A percentile compares a stretch with the other conserved stretches of the same genome.
phyloP scores from a whole-genome alignment of 2,888 invertebrate species.

The Agrochola circellaris region DNA sequence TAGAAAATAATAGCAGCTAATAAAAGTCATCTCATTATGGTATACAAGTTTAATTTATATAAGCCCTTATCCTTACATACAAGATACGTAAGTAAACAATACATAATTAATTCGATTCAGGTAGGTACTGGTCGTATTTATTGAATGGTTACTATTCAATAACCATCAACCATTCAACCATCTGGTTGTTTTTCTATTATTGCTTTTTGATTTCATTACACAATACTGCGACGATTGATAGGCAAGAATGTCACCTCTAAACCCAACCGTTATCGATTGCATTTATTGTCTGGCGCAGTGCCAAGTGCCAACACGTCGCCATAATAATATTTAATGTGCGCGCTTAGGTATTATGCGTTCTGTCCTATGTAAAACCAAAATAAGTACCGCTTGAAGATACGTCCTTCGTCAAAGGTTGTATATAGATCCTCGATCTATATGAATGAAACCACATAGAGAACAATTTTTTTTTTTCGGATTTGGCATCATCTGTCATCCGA shows the following conservation, averaged over 20 bases:
- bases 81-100: not conserved
- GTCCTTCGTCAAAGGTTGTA: slow-evolving; percentile 22
- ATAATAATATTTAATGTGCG: not conserved
- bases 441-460: slow-evolving; percentile 22
- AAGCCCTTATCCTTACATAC: no score
- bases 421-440: not conserved
- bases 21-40: slow-evolving; percentile 52
- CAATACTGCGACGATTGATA: not conserved
- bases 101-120: not conserved
- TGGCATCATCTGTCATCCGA: not conserved
- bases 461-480: slow-evolving; percentile 51
- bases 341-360: not conserved
- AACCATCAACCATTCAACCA: no score
- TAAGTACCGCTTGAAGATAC: not conserved
- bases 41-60: slow-evolving; percentile 23
- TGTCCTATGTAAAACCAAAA: not conserved
- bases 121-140: not conserved
- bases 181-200: no score
- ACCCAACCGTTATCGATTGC: slow-evolving; percentile 23
- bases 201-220: no score
- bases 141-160: not conserved
- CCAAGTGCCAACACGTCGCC: slow-evolving; percentile 30
- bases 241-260: slow-evolving; percentile 25
- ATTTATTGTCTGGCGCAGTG: slow-evolving; percentile 12
- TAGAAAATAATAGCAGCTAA: slow-evolving; percentile 44